Evolutionary conservation across 2,113 vertebrate genomes (phyloP).

Genomic region (Pygoscelis adeliae): DNA sequence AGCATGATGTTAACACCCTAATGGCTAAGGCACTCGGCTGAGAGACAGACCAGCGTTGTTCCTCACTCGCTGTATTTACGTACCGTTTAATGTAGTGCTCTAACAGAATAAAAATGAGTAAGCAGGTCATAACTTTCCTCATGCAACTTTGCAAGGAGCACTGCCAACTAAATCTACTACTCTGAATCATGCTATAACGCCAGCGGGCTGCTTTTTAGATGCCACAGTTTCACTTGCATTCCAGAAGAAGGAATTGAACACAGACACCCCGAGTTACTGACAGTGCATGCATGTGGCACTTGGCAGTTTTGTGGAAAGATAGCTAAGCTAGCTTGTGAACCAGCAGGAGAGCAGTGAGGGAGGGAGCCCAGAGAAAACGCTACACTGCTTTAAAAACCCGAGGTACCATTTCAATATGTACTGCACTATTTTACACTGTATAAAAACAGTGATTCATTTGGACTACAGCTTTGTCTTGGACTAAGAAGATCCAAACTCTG

Average conservation of each 20-base stretch:
- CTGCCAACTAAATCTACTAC: not conserved
- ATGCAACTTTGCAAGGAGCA: not conserved
- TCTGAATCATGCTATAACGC: not conserved
- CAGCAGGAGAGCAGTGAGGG: not conserved
- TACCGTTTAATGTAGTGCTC: not conserved
- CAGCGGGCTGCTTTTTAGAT: not conserved
- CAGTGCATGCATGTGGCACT: fast-evolving
- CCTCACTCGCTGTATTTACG: not conserved
- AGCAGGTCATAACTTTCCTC: not conserved
- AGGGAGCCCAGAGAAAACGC: not conserved
- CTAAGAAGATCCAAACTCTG: not conserved
- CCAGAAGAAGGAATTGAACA: not conserved
- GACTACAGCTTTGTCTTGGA: not conserved
- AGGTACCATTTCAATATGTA: not conserved
- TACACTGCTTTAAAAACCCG: not conserved
- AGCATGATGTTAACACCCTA: not conserved
- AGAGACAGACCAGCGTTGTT: not conserved
- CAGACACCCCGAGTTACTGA: fast-evolving
- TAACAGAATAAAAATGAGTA: not conserved
- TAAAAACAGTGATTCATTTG: not conserved
- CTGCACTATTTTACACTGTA: not conserved
- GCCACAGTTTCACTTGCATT: not conserved
- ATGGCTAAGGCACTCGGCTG: not conserved
- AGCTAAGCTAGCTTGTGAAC: not conserved
- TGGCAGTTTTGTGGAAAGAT: not conserved